phyloP scores from a whole-genome alignment of 2,113 vertebrate species.

The Fulica atra region DNA sequence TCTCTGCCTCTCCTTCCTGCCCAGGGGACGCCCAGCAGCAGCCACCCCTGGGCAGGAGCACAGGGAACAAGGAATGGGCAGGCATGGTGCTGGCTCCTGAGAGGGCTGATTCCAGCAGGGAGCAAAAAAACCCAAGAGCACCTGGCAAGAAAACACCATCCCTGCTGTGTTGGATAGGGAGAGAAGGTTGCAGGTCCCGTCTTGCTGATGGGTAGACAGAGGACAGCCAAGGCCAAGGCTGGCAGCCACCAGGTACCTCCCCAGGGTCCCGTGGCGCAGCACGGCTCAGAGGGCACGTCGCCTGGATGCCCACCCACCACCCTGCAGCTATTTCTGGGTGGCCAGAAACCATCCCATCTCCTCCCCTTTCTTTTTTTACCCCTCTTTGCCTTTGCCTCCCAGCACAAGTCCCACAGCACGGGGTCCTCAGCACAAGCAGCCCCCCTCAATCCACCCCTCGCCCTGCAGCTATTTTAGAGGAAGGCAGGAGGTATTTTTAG shows the following conservation, averaged over 20 bases:
- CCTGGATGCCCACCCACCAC: not conserved
- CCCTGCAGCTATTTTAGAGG: slow-evolving; percentile 43
- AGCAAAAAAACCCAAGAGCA: not conserved
- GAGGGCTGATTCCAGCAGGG: not conserved
- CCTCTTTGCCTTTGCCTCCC: not conserved
- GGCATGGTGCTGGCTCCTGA: not conserved
- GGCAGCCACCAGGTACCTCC: not conserved
- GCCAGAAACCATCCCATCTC: not conserved
- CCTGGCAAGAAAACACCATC: not conserved
- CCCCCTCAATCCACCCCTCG: not conserved
- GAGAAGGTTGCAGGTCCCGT: not conserved
- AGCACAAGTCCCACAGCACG: not conserved
- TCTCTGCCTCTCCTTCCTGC: not conserved
- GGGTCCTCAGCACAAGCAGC: not conserved
- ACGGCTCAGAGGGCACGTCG: rapidly evolving
- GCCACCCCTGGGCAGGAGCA: not conserved
- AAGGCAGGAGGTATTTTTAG: slow-evolving; percentile 63
- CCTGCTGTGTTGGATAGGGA: not conserved
- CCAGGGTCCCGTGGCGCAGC: not conserved
- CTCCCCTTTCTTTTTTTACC: not conserved
- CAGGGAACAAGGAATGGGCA: not conserved
- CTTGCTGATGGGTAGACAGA: not conserved
- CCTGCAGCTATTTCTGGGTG: not conserved
- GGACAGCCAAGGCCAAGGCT: not conserved
- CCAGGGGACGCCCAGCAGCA: not conserved